Base-by-base conservation (phyloP, 1,140 invertebrate genomes). In the Diabrotica virgifera region DNA sequence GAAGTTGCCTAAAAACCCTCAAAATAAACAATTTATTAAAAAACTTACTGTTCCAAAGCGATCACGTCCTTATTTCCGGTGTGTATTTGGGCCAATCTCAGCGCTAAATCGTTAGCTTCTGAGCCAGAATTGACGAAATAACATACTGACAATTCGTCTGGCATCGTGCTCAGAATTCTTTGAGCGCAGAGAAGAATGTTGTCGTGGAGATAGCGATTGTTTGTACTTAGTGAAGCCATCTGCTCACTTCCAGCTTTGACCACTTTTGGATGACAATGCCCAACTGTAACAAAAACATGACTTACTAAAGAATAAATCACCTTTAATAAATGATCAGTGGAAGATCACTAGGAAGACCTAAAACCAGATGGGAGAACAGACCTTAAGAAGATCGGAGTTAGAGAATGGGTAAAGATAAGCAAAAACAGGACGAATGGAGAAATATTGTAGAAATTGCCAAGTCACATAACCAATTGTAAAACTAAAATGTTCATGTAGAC, bases 81-180 rank as follows among this genome's bases (percentile, higher is more conserved):
- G 76, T 97, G 90, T 53, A 93, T 87, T 63, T 90, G 84, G 1
- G 96, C 94, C 52, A 99, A 81, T 54, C 96, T 85, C 6, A 99
- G 78, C 0, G 97, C 97, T 68, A 99, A 82, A 82, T 99, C 97
- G 82, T 99, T 99, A 4, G 97, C 96, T 83, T 99, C 97, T 36
- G 96, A 98, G n/a, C 96, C 97, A 3, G 97, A 99, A 80, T 99
- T 99, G 12, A 98, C 95, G 72, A 99, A 93, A 82, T 93, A 98
- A 75, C 96, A 97, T 6, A 98, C 94, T 11, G 91, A 93, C n/a
- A 94, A 79, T 46, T 85, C 83, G 59, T 89, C 85, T 3, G 92
- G 92, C 76, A 99, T 85, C 13, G 94, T 90, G 54, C 85, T 85
- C 5, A 91, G 87, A 63, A 99, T 80, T 70, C 89, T 88, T 74